phyloP scores from a whole-genome alignment of 2,113 vertebrate genomes.

The Colinus virginianus region DNA sequence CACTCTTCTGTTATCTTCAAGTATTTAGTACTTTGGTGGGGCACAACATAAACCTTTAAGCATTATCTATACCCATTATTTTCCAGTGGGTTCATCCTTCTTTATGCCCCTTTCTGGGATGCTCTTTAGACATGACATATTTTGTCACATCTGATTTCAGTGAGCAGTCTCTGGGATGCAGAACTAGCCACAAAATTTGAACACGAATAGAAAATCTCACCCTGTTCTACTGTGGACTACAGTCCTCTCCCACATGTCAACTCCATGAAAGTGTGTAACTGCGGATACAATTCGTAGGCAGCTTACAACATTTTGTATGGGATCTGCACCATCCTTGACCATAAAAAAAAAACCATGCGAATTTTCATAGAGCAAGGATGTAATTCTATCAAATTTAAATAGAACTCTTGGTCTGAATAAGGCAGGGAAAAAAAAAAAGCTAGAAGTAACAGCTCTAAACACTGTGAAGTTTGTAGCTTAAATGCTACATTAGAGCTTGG shows the following conservation, averaged over 20 bases:
- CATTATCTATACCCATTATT: neutral
- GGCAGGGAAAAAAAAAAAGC: neutral
- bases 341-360: conserved; percentile 7
- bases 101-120: neutral
- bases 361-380: neutral
- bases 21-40: conserved; percentile 15
- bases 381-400: conserved; percentile 29
- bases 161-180: neutral
- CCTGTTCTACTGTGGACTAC: neutral
- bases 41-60: neutral
- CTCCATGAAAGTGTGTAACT: neutral
- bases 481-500: neutral
- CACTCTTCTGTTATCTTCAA: conserved; percentile 20
- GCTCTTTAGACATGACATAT: neutral
- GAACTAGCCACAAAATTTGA: neutral
- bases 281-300: neutral
- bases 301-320: conserved; percentile 8
- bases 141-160: neutral
- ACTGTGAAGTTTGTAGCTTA: neutral
- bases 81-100: neutral
- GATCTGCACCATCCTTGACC: neutral
- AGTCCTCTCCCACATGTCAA: neutral
- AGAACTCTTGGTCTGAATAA: neutral
- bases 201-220: neutral
- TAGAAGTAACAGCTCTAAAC: neutral